Evolutionary conservation across 1,140 invertebrate species (phyloP).

Genomic region (Euglossa dilemma): DNA sequence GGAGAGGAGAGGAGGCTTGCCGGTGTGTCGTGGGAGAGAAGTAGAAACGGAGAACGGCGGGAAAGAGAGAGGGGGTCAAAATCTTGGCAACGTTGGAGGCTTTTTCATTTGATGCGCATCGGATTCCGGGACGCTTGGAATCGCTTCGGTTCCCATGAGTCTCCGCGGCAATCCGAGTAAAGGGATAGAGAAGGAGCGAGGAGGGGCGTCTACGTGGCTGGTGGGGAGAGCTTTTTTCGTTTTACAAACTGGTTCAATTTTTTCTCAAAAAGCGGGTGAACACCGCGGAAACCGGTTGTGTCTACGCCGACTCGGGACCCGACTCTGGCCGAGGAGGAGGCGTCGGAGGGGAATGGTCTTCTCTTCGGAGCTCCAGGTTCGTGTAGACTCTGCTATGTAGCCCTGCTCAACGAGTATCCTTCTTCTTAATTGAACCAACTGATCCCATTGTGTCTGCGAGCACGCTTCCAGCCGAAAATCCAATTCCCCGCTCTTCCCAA

Average conservation of each 20-base stretch:
- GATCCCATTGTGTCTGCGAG: slow-evolving; percentile 31
- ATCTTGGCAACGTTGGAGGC: slow-evolving; percentile 48
- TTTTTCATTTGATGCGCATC: slow-evolving; percentile 63
- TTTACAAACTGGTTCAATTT: slow-evolving; percentile 83
- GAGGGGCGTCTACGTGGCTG: slow-evolving; percentile 32
- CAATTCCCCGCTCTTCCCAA: slow-evolving; percentile 9
- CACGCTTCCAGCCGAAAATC: slow-evolving; percentile 27
- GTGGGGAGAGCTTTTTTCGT: slow-evolving; percentile 80
- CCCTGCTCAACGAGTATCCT: slow-evolving; percentile 36
- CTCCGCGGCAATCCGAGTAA: slow-evolving; percentile 48
- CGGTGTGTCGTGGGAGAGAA: not conserved
- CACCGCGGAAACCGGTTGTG: slow-evolving; percentile 81
- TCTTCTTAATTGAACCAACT: slow-evolving; percentile 48
- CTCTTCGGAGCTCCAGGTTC: slow-evolving; percentile 49
- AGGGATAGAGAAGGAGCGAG: slow-evolving; percentile 48
- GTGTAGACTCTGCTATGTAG: slow-evolving; percentile 49
- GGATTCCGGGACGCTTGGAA: slow-evolving; percentile 71
- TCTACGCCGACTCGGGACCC: slow-evolving; percentile 67
- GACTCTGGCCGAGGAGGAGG: slow-evolving; percentile 49
- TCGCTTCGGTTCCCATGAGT: slow-evolving; percentile 74
- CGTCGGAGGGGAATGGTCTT: slow-evolving; percentile 70
- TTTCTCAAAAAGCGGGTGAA: slow-evolving; percentile 82
- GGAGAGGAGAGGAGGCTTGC: too few species aligned
- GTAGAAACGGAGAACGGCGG: not conserved
- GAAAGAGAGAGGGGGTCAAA: slow-evolving; percentile 22